Conservation (phyloP, 2,797 vertebrate genomes). For the Pempheris klunzingeri region DNA sequence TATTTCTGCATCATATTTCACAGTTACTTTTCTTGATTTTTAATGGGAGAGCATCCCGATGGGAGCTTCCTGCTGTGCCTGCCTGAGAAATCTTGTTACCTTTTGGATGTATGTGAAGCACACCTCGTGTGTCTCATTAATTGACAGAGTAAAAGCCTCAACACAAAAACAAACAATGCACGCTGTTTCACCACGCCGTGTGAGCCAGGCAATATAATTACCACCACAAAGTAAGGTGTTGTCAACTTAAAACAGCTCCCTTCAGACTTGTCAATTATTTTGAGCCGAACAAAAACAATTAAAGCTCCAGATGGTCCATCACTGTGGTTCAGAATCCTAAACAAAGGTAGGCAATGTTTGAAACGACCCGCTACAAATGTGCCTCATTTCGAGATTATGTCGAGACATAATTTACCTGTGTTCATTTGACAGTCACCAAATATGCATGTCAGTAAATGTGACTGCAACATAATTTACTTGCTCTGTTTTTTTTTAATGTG, state of each 20-base stretch:
- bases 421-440: constrained; percentile 20
- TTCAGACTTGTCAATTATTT: constrained; percentile 60
- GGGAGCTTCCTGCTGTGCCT: constrained; percentile 25
- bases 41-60: constrained; percentile 23
- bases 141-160: constrained; percentile 39
- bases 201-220: constrained; percentile 55
- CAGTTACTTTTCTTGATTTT: constrained; percentile 16
- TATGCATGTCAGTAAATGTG: not conserved
- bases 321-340: constrained; percentile 29
- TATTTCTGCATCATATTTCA: constrained; percentile 21
- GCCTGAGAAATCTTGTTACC: constrained; percentile 29
- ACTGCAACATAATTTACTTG: not conserved
- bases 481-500: not conserved
- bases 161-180: constrained; percentile 24
- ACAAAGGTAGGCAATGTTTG: constrained; percentile 21
- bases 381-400: constrained; percentile 31
- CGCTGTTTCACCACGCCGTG: not conserved
- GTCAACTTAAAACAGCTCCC: constrained; percentile 58
- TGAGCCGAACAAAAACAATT: constrained; percentile 44
- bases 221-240: constrained; percentile 39
- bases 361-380: constrained; percentile 5
- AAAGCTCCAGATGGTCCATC: constrained; percentile 57
- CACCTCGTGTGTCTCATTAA: constrained; percentile 27
- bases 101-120: constrained; percentile 31
- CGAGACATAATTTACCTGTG: constrained; percentile 22